Percentiles rank a stretch among this genome's conserved stretches.
Evolutionary conservation across 2,113 vertebrate genomes (phyloP).

Genomic region (Balaeniceps rex): DNA sequence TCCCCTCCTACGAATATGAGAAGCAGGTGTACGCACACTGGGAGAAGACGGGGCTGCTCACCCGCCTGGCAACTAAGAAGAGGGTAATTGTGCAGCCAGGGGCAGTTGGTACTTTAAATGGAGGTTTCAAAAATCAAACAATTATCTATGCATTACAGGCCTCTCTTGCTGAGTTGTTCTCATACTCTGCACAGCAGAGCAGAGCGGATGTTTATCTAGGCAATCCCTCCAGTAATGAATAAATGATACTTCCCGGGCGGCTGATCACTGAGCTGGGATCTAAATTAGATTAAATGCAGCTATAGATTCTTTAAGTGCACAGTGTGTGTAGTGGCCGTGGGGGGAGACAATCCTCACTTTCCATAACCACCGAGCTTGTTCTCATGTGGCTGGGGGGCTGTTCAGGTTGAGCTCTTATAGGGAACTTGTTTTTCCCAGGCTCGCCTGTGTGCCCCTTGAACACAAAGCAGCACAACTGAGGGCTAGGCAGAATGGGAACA

Average conservation of each 20-base stretch:
- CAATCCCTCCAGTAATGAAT: conserved; percentile 31
- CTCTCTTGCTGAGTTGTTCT: not conserved
- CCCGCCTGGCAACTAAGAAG: conserved; percentile 82
- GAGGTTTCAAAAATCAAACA: not conserved
- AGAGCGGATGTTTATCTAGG: conserved; percentile 24
- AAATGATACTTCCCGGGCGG: not conserved
- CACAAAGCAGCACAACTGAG: not conserved
- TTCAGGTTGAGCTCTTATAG: not conserved
- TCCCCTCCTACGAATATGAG: conserved; percentile 92
- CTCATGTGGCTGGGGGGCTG: not conserved
- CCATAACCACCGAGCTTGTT: not conserved
- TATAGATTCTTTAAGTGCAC: not conserved
- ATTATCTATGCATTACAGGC: not conserved
- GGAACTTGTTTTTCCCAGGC: not conserved
- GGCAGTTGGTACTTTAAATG: not conserved
- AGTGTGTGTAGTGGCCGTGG: not conserved
- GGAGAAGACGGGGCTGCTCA: conserved; percentile 81
- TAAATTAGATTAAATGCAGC: conserved; percentile 24
- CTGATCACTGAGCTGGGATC: conserved; percentile 20
- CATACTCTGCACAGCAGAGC: not conserved
- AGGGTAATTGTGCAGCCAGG: conserved; percentile 73
- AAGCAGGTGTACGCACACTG: conserved; percentile 82
- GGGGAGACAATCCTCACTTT: not conserved
- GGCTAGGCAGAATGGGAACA: not conserved
- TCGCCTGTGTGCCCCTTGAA: not conserved